A percentile compares a stretch with the other conserved stretches of the same genome.
These are phyloP conservation scores for Eristalis tenax DNA, from an alignment of 2,888 invertebrate species.

Conservation along the genomic window DNA sequence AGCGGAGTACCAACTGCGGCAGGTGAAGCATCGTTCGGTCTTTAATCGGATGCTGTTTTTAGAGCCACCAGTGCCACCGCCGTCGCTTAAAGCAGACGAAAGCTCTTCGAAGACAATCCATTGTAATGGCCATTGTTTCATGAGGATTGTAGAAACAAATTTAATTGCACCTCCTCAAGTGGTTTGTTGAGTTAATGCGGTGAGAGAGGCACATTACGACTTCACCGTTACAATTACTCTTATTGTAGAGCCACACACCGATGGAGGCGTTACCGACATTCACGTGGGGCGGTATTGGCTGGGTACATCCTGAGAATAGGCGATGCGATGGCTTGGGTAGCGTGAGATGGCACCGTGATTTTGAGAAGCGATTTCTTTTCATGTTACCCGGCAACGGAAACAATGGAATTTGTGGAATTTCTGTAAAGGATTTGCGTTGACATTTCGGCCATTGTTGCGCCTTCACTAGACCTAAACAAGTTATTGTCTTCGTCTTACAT, in stretches of 20 bases:
- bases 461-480: slow-evolving; percentile 20
- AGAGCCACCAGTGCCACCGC: not conserved
- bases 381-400: slow-evolving; percentile 8
- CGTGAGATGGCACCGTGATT: slow-evolving; percentile 40
- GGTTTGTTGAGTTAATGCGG: slow-evolving; percentile 15
- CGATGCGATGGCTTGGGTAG: slow-evolving; percentile 34
- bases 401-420: slow-evolving; percentile 54
- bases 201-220: slow-evolving; percentile 17
- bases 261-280: slow-evolving; percentile 10
- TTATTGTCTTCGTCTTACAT: not conserved
- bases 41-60: slow-evolving; percentile 35
- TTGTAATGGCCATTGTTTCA: slow-evolving; percentile 50
- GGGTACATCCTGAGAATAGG: slow-evolving; percentile 20
- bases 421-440: slow-evolving; percentile 21
- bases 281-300: slow-evolving; percentile 17
- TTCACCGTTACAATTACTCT: slow-evolving; percentile 62
- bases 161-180: slow-evolving; percentile 64
- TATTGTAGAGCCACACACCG: slow-evolving; percentile 44
- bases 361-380: slow-evolving; percentile 37
- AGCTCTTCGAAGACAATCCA: slow-evolving; percentile 22
- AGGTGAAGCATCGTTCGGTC: slow-evolving; percentile 17
- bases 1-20: slow-evolving; percentile 52
- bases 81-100: not conserved
- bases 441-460: slow-evolving; percentile 58
- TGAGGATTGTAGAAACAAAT: slow-evolving; percentile 42